Evolutionary conservation across 2,113 vertebrate genomes (phyloP), one percentile per base, ranked within the genome.

Genomic region (Perognathus longimembris): DNA sequence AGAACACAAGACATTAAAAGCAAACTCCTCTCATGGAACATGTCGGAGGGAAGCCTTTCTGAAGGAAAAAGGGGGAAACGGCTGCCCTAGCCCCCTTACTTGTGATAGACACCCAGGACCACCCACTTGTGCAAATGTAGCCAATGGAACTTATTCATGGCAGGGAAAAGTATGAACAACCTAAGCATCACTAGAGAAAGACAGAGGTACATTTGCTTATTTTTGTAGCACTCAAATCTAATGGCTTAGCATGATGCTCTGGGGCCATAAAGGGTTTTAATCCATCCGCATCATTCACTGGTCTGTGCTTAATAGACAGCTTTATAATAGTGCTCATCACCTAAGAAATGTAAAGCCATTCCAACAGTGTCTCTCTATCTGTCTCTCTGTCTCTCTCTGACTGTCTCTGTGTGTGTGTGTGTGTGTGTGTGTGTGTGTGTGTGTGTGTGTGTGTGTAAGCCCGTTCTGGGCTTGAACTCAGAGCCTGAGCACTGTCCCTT

Each of bases 21-120:
- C 28, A 75, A 79, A 38, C 20, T 18, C 18, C 32, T 76, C 81
- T 88, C 87, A 42, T 66, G n/a, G 5, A 81, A 36, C 15, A 11
- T 76, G 17, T n/a, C 32, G 64, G 26, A 70, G 34, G 32, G 38
- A 64, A 82, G 14, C n/a, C 26, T 76, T 86, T 75, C 71, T 79
- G 28, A 38, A 77, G 61, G n/a, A 85, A 89, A 61, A n/a, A 85
- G 77, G 67, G 14, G 30, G 30, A 66, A 83, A 91, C 81, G 45
- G 69, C 32, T 50, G 70, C 75, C 24, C 15, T 8, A 34, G 66
- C 45, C 40, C 1, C 34, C 34, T 34, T 22, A 40, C 54, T 34
- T 86, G 89, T 40, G 22, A 14, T 42, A 1, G 15, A 17, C 17
- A 1, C 61, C 38, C 66, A 76, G 57, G 26, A 64, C n/a, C 1